Evolutionary conservation across 2,113 vertebrate species (phyloP), one percentile per base, ranked within the genome.

Genomic region (Tinamus guttatus): DNA sequence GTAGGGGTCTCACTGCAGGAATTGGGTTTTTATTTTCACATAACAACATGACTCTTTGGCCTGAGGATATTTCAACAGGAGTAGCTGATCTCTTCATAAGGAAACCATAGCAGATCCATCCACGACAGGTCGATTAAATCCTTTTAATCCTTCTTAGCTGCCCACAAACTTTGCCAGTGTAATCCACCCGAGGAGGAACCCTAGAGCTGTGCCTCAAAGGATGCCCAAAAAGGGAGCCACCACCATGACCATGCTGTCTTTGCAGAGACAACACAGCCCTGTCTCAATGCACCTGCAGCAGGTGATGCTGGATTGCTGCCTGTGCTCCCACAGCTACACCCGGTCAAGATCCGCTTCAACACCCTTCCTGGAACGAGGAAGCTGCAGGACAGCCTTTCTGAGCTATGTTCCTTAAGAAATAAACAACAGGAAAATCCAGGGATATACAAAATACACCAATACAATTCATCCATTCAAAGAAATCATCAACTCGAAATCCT

Each of bases 81-180:
- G 56, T 51, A 84, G 89, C 22, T 34, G 78, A 90, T 81, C 73
- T 64, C 74, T 75, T 41, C 87, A 36, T 56, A 32, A 59, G 56
- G 91, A 89, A 69, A 58, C 36, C 5, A 30, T 5, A 60, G 34
- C 77, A 86, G 43, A 45, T 76, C 83, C 83, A 81, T 14, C 71
- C 68, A 32, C 36, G 20, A 69, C 0, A 62, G 59, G 69, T 89
- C 79, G 87, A 96, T 47, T 96, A 90, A 95, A 1, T 83, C 68
- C 68, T 74, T 88, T 81, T 64, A 84, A 93, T 81, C 81, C 34
- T 67, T 40, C 84, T 81, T 28, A 63, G 94, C 73, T 95, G 68
- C 83, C 93, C 87, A 79, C 89, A 95, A 67, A 56, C 38, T 74
- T 70, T 2, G 13, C 75, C 77, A 81, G 13, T 34, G 34, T 28